Base-by-base conservation (phyloP, 2,888 invertebrate genomes). In the Dasysyrphus tricinctus region DNA sequence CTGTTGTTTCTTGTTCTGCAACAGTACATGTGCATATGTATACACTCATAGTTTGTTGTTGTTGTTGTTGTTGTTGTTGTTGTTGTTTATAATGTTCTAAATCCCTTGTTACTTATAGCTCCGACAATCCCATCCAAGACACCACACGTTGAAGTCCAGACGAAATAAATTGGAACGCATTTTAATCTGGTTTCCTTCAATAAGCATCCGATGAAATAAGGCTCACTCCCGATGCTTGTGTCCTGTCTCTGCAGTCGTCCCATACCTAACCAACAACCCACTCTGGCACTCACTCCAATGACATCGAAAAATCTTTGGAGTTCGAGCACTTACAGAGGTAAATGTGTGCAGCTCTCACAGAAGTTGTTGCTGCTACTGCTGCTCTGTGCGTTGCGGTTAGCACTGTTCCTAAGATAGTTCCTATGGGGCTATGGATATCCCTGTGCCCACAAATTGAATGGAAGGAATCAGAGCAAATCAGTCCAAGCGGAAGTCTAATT, bases 81-180 rank as follows among this genome's bases (percentile, higher is more conserved):
- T 65, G 82, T 72, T n/a, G n/a, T 79, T 67, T 61, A 74, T 61
- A 74, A 65, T 67, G 65, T 39, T 16, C 39, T 47, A 75, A 78
- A 78, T 75, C 82, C 74, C 24, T 65, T 86, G 78, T 70, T 79
- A 82, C 74, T 70, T 86, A 86, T 79, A 37, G 59, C 72, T 49
- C 34, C 47, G 57, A 39, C 63, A 81, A 57, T 70, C 57, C 61
- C 56, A 59, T 70, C 65, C 56, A 78, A 78, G 63, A 70, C 34
- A 70, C 79, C 44, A 32, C 44, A 47, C 47, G 67, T 67, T 67
- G 65, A 78, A 63, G 72, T 72, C 44, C 39, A 59, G 47, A 24
- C 69, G 16, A 77, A 81, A 78, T 85, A 81, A 74, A 81, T 81
- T 80, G 81, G 77, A 85, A 85, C 81, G 57, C 85, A 81, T 81